Evolutionary conservation across 2,797 vertebrate species (phyloP).

Genomic region (Gouania willdenowi): DNA sequence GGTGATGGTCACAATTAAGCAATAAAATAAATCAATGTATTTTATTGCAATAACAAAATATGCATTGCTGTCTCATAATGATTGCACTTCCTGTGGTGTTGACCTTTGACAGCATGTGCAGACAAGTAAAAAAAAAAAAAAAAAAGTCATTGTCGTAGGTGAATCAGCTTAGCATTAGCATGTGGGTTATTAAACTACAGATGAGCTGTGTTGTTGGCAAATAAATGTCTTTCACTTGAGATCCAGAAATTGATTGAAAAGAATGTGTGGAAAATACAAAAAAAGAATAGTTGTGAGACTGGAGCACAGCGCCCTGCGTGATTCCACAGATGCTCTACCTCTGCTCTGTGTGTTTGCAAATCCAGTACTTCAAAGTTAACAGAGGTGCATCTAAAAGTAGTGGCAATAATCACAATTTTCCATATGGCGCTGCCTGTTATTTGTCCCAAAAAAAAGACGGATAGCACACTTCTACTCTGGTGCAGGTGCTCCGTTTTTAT

Average conservation of each 20-base stretch:
- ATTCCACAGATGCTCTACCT: slow-evolving; percentile 10
- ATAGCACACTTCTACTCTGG: slow-evolving; percentile 14
- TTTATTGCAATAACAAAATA: too few species aligned
- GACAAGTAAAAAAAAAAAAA: too few species aligned
- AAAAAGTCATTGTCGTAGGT: slow-evolving; percentile 55
- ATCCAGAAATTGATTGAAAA: slow-evolving; percentile 66
- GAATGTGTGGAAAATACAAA: slow-evolving; percentile 57
- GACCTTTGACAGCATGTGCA: too few species aligned
- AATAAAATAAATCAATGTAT: too few species aligned
- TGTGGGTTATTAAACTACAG: slow-evolving; percentile 71
- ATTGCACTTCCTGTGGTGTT: too few species aligned
- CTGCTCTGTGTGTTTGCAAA: slow-evolving; percentile 34
- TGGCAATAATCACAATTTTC: slow-evolving; percentile 12
- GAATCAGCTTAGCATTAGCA: slow-evolving; percentile 66
- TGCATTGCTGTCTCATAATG: too few species aligned
- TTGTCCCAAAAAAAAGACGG: neutral
- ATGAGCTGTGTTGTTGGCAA: slow-evolving; percentile 74
- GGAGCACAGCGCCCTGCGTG: slow-evolving; percentile 17
- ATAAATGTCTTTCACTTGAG: slow-evolving; percentile 68
- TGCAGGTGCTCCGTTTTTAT: slow-evolving; percentile 46
- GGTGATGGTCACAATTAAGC: too few species aligned
- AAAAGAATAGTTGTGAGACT: slow-evolving; percentile 17
- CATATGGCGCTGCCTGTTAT: neutral
- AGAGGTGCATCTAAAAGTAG: slow-evolving; percentile 4
- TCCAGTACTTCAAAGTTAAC: slow-evolving; percentile 8